Percentiles rank a stretch among this genome's conserved stretches.
phyloP scores from a whole-genome alignment of 2,888 invertebrate genomes.

The Eilema sororculum region DNA sequence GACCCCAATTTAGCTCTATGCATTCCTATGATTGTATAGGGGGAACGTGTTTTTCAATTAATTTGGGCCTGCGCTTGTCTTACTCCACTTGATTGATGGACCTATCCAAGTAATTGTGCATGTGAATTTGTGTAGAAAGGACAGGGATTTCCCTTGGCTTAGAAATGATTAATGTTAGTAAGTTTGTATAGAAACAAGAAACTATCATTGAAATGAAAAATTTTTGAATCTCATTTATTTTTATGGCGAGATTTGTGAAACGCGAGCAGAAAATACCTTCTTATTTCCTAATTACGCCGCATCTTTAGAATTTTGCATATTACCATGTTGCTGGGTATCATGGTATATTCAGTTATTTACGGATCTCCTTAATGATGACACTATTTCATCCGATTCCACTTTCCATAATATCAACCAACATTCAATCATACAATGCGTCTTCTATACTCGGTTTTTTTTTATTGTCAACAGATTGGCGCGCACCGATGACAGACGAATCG shows the following conservation, averaged over 20 bases:
- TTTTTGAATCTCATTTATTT: background rate
- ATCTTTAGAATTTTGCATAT: background rate
- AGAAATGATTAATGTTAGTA: background rate
- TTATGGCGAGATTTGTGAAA: background rate
- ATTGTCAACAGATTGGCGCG: slow-evolving; percentile 81
- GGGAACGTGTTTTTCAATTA: slow-evolving; percentile 32
- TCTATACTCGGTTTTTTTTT: background rate
- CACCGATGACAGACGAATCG: slow-evolving; percentile 83
- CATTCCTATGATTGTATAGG: slow-evolving; percentile 28
- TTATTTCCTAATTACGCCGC: background rate
- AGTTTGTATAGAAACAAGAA: background rate
- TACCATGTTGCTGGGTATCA: too few relatives aligned
- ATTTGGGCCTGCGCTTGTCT: slow-evolving; percentile 27
- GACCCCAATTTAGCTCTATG: slow-evolving; percentile 25
- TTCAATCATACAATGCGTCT: background rate
- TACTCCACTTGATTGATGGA: slow-evolving; percentile 28
- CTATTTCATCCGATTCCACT: background rate
- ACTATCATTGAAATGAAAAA: background rate
- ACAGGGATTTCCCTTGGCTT: background rate
- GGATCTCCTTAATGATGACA: background rate
- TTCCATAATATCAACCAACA: background rate
- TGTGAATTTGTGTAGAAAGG: background rate
- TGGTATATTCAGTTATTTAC: background rate
- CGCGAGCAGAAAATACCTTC: background rate
- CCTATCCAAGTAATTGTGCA: background rate